Evolutionary conservation across 2,888 invertebrate genomes (phyloP), one percentile per base, ranked within the genome.

Genomic region (Tenthredo livida): DNA sequence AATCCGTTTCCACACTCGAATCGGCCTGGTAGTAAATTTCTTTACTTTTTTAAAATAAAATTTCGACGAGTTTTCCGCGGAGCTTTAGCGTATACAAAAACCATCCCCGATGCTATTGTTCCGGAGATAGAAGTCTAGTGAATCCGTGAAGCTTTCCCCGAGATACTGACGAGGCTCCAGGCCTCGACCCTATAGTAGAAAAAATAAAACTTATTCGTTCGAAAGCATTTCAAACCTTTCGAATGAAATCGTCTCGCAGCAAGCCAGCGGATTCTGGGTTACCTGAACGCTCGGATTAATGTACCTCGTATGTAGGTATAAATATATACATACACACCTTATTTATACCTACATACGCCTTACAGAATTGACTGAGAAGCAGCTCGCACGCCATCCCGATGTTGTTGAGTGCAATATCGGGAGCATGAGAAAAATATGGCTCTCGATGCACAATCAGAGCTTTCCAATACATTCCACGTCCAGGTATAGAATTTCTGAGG

Each of bases 391-490:
- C 72, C 72, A 29, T 21, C 9, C 72, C 72, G 43, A 73, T 43
- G 40, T n/a, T 80, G 80, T 21, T 80, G 80, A 80, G 80, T 61
- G 90, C 90, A 90, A 90, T 90, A 89, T 89, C 88, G 89, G 87
- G 89, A 90, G 89, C 88, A 89, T 88, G 89, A 90, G 88, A 90
- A 91, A 92, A 92, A 92, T 92, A 80, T 67, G 67, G 91, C 91
- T 90, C 90, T 88, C 89, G 89, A 91, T 89, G 92, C 92, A 92
- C 92, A 92, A 92, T 92, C 92, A 92, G 90, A 91, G 90, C 89
- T 89, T 80, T 87, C 88, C 89, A 90, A 92, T 91, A 91, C 92
- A 92, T 92, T 92, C 92, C 89, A 88, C 89, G 90, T 91, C 17
- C 77, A 50, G 47, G 25, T 50, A 77, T 50, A 77, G 21, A 73